Conservation (phyloP, 2,888 invertebrate genomes). For the Drosophila algonquin region DNA sequence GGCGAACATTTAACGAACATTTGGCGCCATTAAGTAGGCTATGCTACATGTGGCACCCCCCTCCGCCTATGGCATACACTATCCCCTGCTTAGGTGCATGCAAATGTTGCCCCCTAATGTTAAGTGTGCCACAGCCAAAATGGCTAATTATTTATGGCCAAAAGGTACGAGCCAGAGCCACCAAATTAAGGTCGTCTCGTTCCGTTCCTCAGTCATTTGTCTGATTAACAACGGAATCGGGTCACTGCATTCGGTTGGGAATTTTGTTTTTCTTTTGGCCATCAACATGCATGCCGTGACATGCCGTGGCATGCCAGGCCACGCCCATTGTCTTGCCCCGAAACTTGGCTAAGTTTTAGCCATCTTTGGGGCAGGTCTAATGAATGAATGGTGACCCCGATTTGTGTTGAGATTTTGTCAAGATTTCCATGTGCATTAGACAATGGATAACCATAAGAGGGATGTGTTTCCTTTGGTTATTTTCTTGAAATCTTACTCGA, state of each 20-base stretch:
- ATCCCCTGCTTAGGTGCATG: constrained; percentile 57
- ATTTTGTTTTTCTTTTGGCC: constrained; percentile 2
- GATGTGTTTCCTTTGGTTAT: neutral
- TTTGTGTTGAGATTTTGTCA: constrained; percentile 20
- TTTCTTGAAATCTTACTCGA: neutral
- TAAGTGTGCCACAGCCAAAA: constrained; percentile 56
- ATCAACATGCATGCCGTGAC: constrained; percentile 3
- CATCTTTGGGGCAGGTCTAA: constrained; percentile 20
- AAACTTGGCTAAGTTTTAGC: constrained; percentile 2
- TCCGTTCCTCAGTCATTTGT: constrained; percentile 49
- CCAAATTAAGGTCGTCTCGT: constrained; percentile 42
- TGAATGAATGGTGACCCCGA: constrained; percentile 39
- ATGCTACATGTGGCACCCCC: constrained; percentile 34
- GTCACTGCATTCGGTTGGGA: constrained; percentile 47
- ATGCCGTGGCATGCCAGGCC: neutral
- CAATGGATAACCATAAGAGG: neutral
- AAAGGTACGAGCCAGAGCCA: constrained; percentile 29
- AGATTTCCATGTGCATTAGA: constrained; percentile 1
- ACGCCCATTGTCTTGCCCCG: neutral
- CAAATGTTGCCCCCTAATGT: constrained; percentile 52
- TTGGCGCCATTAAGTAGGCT: constrained; percentile 69
- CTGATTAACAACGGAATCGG: constrained; percentile 53
- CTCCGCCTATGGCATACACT: too few relatives aligned
- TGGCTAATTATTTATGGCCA: constrained; percentile 69
- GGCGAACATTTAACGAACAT: constrained; percentile 50